Conservation (phyloP, 1,140 invertebrate species). For the Heliconius eleuchia region DNA sequence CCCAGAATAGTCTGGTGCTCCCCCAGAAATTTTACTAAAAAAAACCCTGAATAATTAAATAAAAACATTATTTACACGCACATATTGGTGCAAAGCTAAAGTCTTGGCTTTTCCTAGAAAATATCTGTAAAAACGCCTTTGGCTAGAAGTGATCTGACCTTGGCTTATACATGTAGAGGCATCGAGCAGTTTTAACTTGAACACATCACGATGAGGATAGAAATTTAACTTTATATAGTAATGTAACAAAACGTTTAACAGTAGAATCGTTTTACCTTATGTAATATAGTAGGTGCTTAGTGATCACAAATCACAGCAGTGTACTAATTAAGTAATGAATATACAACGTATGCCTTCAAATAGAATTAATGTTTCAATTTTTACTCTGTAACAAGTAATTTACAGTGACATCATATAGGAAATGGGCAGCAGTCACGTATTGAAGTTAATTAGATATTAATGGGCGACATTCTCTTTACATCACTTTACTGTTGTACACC, state of each 20-base stretch:
- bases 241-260: background rate
- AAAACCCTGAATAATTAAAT: too few relatives aligned
- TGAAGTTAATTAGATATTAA: slow-evolving; percentile 29
- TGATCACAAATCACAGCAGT: slow-evolving; percentile 2
- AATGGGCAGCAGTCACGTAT: slow-evolving; percentile 18
- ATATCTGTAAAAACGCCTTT: too few relatives aligned
- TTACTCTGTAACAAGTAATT: slow-evolving; percentile 8
- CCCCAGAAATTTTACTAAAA: too few relatives aligned
- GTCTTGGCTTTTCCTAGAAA: too few relatives aligned
- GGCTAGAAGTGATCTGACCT: too few relatives aligned
- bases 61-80: too few relatives aligned
- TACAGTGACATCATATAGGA: slow-evolving; percentile 35
- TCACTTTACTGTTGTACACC: background rate
- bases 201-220: too few relatives aligned
- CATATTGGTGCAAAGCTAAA: too few relatives aligned
- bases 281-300: background rate
- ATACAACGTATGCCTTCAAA: background rate
- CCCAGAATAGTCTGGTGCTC: too few relatives aligned
- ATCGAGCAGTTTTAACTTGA: too few relatives aligned
- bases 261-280: background rate
- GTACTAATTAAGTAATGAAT: slow-evolving; percentile 9
- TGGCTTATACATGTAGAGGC: too few relatives aligned
- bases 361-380: slow-evolving; percentile 7
- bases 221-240: background rate
- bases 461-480: slow-evolving; percentile 29